These are phyloP conservation scores for Rhimphoctona megacephalus DNA, from an alignment of 2,888 invertebrate genomes.

Conservation along the genomic window DNA sequence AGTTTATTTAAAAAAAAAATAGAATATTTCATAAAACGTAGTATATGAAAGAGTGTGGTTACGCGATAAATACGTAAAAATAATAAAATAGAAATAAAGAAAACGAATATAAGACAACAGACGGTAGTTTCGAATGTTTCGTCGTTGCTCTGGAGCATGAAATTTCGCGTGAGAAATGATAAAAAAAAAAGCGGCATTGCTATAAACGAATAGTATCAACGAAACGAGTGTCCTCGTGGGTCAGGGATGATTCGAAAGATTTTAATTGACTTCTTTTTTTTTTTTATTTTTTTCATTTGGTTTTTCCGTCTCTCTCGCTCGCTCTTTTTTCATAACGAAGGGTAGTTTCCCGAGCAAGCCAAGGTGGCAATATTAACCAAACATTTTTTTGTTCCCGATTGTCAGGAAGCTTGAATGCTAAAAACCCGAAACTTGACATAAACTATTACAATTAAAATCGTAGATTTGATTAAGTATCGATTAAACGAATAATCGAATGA, in stretches of 20 bases:
- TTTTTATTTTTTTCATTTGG: slow-evolving; percentile 23
- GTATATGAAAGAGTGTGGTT: not conserved
- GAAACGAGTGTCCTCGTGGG: slow-evolving; percentile 33
- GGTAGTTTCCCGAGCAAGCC: slow-evolving; percentile 78
- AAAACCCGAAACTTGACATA: not conserved
- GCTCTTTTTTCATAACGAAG: slow-evolving; percentile 60
- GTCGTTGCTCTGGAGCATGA: not conserved
- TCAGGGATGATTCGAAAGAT: slow-evolving; percentile 36
- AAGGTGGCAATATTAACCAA: slow-evolving; percentile 85
- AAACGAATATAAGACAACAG: slow-evolving; percentile 67
- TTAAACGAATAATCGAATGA: slow-evolving; percentile 46
- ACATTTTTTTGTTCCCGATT: slow-evolving; percentile 79
- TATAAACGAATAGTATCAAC: slow-evolving; percentile 1
- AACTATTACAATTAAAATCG: slow-evolving; percentile 20
- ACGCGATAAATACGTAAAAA: slow-evolving; percentile 21
- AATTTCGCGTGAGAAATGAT: not conserved
- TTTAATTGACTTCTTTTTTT: slow-evolving; percentile 57
- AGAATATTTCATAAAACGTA: not conserved
- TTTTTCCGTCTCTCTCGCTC: slow-evolving; percentile 35
- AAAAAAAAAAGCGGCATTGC: slow-evolving; percentile 17
- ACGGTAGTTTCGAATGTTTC: slow-evolving; percentile 60
- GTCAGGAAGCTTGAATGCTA: slow-evolving; percentile 63
- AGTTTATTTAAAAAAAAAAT: not conserved
- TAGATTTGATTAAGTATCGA: slow-evolving; percentile 35
- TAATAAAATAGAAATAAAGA: slow-evolving; percentile 52